Conservation (phyloP, 2,797 vertebrate species). For the Crotalus adamanteus region DNA sequence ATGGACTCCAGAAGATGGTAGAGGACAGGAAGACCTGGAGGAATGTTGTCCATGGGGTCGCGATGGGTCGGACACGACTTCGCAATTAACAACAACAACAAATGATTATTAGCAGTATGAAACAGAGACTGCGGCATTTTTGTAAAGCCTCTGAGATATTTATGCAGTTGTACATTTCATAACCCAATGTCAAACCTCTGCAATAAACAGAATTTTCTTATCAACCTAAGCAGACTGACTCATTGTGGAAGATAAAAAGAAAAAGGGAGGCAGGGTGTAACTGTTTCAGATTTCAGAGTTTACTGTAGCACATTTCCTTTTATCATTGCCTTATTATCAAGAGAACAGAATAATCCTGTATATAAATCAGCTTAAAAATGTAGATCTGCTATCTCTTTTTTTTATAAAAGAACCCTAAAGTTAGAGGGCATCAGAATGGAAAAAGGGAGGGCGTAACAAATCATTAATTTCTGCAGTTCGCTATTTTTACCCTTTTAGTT, state of each 20-base stretch:
- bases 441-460: neutral
- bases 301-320: constrained; percentile 25
- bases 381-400: constrained; percentile 32
- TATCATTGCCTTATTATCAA: constrained; percentile 46
- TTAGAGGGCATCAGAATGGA: neutral
- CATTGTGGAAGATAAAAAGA: constrained; percentile 23
- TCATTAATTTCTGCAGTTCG: constrained; percentile 33
- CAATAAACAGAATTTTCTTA: constrained; percentile 65
- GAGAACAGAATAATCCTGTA: constrained; percentile 44
- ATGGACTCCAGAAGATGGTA: too few species aligned
- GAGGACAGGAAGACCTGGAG: too few species aligned
- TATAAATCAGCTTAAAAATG: constrained; percentile 48
- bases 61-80: too few species aligned
- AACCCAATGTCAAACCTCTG: constrained; percentile 57
- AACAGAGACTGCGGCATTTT: constrained; percentile 19
- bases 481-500: constrained; percentile 39
- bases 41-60: too few species aligned
- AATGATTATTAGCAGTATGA: constrained; percentile 46
- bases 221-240: constrained; percentile 54
- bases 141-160: neutral
- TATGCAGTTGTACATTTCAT: constrained; percentile 50
- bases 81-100: too few species aligned
- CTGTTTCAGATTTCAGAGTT: constrained; percentile 43
- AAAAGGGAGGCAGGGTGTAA: constrained; percentile 49
- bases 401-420: constrained; percentile 29